Conservation (phyloP, 2,797 vertebrate species). For the Euthynnus affinis region DNA sequence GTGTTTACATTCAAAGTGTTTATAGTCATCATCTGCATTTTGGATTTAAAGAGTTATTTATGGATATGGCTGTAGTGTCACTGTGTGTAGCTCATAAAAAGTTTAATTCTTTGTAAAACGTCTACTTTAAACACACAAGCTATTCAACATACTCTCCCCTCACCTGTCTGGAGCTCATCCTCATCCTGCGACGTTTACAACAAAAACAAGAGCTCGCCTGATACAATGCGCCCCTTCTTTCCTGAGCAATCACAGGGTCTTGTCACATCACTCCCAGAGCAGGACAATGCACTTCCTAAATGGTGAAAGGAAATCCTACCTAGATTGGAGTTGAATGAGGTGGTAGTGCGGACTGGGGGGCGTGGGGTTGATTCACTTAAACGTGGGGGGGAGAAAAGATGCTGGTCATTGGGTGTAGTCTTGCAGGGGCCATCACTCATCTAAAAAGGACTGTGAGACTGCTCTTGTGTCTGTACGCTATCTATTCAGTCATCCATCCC, state of each 20-base stretch:
- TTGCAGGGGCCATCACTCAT: constrained; percentile 76
- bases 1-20: not conserved
- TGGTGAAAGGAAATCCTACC: constrained; percentile 82
- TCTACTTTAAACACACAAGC: constrained; percentile 29
- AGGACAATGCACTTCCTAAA: constrained; percentile 83
- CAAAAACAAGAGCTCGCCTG: constrained; percentile 69
- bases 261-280: constrained; percentile 80
- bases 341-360: constrained; percentile 53
- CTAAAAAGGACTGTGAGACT: constrained; percentile 73
- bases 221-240: constrained; percentile 81
- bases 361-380: constrained; percentile 74
- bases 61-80: not conserved
- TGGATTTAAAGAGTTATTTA: constrained; percentile 10
- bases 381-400: constrained; percentile 67
- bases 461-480: constrained; percentile 63
- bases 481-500: constrained; percentile 67
- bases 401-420: constrained; percentile 72
- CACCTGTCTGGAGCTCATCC: constrained; percentile 66
- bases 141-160: not conserved
- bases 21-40: not conserved
- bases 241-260: constrained; percentile 73
- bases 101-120: not conserved
- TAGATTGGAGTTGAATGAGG: constrained; percentile 80
- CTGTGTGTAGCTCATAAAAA: not conserved
- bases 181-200: constrained; percentile 49